Evolutionary conservation across 1,140 invertebrate species (phyloP), one percentile per base, ranked within the genome.

Genomic region (Myzus persicae): DNA sequence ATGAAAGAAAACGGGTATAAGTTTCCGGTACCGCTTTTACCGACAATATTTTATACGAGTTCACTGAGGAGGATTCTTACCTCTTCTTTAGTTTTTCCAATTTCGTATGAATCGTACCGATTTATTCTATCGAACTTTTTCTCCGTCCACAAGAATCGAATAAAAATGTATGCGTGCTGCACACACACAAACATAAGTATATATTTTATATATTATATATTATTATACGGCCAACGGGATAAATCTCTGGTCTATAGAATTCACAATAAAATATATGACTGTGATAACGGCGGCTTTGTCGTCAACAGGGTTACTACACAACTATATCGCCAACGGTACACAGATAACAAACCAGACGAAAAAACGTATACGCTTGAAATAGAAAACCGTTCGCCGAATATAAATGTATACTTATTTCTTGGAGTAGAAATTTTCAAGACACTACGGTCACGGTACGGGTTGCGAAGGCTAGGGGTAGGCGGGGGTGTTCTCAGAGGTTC

Each of bases 271-370:
- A 76, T 76, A 76, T 76, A 76, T 14, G n/a, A 18, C 14, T 76
- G 59, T 76, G 59, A 84, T 84, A 84, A 84, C 38, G 40, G 82
- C 24, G 82, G 38, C 82, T 40, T 84, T 84, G 82, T 84, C 82
- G 40, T 40, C 82, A 40, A 84, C 81, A 40, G 20, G 81, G 38
- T 26, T 84, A 84, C 40, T 84, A 84, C 5, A 42, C 36, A 11
- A 40, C 8, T 84, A 42, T 40, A 84, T 22, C 82, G 8, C 22
- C 9, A n/a, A 24, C 24, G 82, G 36, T 26, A 24, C 2, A 84
- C 38, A 42, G 82, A 84, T 84, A 84, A 84, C 36, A 84, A 84
- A 40, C 36, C 81, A 76, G 36, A 82, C 40, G 84, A 85, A 85
- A 85, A 85, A 31, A 85, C 22, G 38, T 42, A 7, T 44, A 85